A percentile compares a stretch with the other conserved stretches of the same genome.
Conservation (phyloP, 2,113 vertebrate genomes). For the Sorex fumeus region DNA sequence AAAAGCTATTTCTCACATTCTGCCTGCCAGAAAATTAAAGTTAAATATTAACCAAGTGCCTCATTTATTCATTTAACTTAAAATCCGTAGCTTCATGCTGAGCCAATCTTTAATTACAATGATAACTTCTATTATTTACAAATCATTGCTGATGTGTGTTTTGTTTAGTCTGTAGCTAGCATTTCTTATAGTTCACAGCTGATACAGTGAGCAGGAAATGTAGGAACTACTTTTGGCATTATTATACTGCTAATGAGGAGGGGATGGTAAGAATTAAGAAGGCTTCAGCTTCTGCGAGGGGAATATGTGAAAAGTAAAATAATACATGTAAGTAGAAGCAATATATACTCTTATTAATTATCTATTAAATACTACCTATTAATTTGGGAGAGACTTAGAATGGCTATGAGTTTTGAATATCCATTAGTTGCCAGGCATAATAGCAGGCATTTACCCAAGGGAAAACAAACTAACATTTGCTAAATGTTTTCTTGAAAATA, state of each 20-base stretch:
- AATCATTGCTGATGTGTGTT: slow-evolving; percentile 37
- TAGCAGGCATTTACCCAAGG: neutral
- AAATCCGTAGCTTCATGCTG: slow-evolving; percentile 32
- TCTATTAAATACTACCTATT: neutral
- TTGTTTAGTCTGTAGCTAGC: slow-evolving; percentile 48
- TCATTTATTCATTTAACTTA: slow-evolving; percentile 67
- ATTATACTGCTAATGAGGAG: neutral
- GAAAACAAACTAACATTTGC: neutral
- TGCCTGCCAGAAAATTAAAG: slow-evolving; percentile 70
- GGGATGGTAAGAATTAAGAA: neutral
- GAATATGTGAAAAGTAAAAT: neutral
- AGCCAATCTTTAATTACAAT: slow-evolving; percentile 58
- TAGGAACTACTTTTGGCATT: neutral
- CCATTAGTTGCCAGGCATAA: neutral
- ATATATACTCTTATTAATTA: neutral
- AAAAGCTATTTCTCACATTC: slow-evolving; percentile 43
- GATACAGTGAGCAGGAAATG: neutral
- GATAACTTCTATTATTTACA: slow-evolving; percentile 65
- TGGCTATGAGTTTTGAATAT: neutral
- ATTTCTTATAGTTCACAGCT: slow-evolving; percentile 46
- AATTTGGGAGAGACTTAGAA: neutral
- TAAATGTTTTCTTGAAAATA: neutral
- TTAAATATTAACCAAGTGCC: slow-evolving; percentile 68
- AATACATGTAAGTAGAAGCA: neutral
- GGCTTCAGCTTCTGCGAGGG: neutral